Conservation (phyloP, 2,113 vertebrate genomes). For the Antennarius striatus region DNA sequence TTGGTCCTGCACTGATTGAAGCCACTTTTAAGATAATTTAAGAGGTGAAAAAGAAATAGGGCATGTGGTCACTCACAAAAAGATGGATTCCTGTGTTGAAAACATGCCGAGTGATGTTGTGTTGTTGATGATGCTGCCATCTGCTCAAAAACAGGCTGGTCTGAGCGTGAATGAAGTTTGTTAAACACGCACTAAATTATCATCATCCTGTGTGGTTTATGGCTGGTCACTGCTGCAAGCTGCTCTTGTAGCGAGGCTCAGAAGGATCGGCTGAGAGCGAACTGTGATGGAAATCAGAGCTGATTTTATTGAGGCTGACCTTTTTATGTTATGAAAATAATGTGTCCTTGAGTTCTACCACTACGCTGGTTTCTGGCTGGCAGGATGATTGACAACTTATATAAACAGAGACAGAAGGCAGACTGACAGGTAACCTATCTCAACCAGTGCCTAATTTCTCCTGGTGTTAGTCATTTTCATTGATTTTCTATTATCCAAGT, state of each 20-base stretch:
- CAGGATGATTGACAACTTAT: slow-evolving; percentile 32
- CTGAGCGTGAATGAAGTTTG: slow-evolving; percentile 9
- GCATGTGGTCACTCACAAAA: slow-evolving; percentile 10
- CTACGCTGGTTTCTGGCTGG: not conserved
- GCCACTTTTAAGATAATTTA: slow-evolving; percentile 14
- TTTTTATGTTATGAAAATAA: slow-evolving; percentile 6
- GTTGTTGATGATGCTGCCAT: slow-evolving; percentile 48
- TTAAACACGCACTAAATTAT: not conserved
- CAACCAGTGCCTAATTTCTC: slow-evolving; percentile 26
- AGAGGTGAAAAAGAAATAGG: slow-evolving; percentile 4
- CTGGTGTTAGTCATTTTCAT: slow-evolving; percentile 36
- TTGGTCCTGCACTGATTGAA: not conserved
- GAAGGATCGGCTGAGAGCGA: too few species aligned
- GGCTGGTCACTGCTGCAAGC: not conserved
- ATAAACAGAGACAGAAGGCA: slow-evolving; percentile 51
- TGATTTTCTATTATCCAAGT: slow-evolving; percentile 61
- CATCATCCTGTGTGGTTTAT: not conserved
- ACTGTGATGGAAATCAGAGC: not conserved
- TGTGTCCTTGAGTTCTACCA: slow-evolving; percentile 10
- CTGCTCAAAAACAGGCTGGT: slow-evolving; percentile 45
- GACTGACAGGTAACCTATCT: slow-evolving; percentile 52
- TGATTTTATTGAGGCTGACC: not conserved
- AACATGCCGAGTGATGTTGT: slow-evolving; percentile 33
- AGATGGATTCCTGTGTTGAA: slow-evolving; percentile 52
- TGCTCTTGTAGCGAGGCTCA: too few species aligned